These are phyloP conservation scores for Pelecanus crispus DNA, from an alignment of 2,113 vertebrate genomes.

Conservation along the genomic window DNA sequence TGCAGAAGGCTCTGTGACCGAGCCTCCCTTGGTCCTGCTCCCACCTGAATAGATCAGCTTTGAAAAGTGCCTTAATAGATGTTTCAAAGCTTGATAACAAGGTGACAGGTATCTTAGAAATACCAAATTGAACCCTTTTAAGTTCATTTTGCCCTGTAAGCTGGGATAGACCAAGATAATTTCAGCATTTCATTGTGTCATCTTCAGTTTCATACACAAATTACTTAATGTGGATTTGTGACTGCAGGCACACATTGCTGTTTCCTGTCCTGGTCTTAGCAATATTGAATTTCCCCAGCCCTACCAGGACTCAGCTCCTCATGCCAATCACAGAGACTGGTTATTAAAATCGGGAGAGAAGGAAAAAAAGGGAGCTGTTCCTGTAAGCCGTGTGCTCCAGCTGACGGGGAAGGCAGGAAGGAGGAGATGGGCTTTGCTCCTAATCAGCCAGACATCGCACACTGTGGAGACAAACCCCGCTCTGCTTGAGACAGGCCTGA, in stretches of 20 bases:
- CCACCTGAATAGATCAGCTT: background rate
- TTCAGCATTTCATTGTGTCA: conserved; percentile 10
- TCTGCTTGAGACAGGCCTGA: background rate
- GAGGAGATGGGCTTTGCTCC: conserved; percentile 39
- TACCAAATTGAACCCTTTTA: background rate
- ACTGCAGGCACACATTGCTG: conserved; percentile 25
- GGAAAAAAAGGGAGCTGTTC: background rate
- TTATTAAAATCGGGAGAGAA: conserved; percentile 31
- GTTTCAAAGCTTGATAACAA: background rate
- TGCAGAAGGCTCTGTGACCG: background rate
- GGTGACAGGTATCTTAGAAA: background rate
- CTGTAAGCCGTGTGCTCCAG: background rate
- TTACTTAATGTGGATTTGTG: conserved; percentile 47
- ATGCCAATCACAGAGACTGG: conserved; percentile 18
- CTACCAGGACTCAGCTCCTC: background rate
- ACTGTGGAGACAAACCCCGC: background rate
- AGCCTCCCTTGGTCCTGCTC: background rate
- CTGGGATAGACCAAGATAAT: background rate
- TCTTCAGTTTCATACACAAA: conserved; percentile 39
- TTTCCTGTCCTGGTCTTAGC: conserved; percentile 61
- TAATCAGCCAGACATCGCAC: background rate
- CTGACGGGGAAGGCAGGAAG: conserved; percentile 24
- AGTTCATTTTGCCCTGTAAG: background rate
- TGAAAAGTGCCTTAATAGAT: background rate
- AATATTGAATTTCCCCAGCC: conserved; percentile 60